These are phyloP conservation scores for Leucophora obtusa DNA, from an alignment of 2,888 invertebrate genomes.

Conservation along the genomic window DNA sequence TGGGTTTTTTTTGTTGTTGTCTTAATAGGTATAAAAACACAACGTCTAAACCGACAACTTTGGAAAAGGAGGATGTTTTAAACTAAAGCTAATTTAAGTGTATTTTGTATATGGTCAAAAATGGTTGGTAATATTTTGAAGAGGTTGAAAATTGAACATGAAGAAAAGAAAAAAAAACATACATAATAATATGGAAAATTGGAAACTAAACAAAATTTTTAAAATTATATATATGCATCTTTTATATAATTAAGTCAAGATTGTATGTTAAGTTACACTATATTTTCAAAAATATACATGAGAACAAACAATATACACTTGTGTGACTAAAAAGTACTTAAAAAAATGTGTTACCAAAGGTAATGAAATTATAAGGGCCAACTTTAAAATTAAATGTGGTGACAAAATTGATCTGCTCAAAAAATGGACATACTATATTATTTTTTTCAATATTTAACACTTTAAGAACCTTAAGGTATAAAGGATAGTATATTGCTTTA, in stretches of 20 bases:
- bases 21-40: constrained; percentile 41
- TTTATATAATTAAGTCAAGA: constrained; percentile 52
- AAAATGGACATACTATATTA: not conserved
- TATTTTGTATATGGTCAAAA: constrained; percentile 33
- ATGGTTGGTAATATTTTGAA: constrained; percentile 1
- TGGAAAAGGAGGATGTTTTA: constrained; percentile 30
- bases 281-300: constrained; percentile 6
- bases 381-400: constrained; percentile 42
- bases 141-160: constrained; percentile 1
- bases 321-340: not conserved
- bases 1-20: constrained; percentile 33
- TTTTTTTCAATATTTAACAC: constrained; percentile 47
- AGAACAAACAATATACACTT: not conserved
- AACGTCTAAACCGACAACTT: constrained; percentile 33
- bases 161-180: not conserved
- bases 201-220: constrained; percentile 41
- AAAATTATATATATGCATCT: constrained; percentile 56
- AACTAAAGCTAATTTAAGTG: constrained; percentile 56
- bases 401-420: constrained; percentile 47
- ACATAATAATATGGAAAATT: constrained; percentile 34
- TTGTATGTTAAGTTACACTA: constrained; percentile 42
- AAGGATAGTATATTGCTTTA: not conserved
- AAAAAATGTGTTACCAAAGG: constrained; percentile 3
- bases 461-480: constrained; percentile 34
- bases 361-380: constrained; percentile 47